A percentile compares a stretch with the other conserved stretches of the same genome.
phyloP scores from a whole-genome alignment of 2,113 vertebrate genomes.

The Uropsilus gracilis region DNA sequence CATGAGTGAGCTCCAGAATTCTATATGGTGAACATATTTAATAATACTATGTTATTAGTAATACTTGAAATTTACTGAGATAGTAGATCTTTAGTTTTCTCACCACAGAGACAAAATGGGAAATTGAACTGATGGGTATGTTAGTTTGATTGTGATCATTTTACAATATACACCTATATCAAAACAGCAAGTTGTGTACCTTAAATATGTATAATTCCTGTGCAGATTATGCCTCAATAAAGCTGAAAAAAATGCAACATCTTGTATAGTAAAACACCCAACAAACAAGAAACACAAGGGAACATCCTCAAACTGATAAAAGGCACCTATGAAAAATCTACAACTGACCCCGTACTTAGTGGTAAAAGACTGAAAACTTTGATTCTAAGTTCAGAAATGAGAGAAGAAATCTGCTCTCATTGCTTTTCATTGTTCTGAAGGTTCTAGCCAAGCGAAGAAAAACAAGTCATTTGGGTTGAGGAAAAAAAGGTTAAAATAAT shows the following conservation, averaged over 20 bases:
- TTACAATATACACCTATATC: background rate
- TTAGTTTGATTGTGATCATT: too few species aligned
- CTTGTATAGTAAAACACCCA: background rate
- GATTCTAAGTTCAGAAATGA: background rate
- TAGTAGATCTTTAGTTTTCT: background rate
- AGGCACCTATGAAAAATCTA: background rate
- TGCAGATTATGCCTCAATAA: background rate
- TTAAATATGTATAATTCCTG: background rate
- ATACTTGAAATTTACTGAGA: background rate
- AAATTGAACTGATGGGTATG: too few species aligned
- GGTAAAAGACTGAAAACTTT: background rate
- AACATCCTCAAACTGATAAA: background rate
- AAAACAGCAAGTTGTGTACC: background rate
- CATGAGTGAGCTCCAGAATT: background rate
- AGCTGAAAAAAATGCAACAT: background rate
- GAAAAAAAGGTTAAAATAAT: background rate
- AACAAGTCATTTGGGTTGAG: background rate
- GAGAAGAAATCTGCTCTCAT: background rate
- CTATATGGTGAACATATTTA: background rate
- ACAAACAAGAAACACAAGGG: background rate
- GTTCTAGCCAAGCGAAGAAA: background rate
- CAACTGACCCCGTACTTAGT: background rate
- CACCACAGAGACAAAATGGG: too few species aligned
- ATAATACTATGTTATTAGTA: background rate
- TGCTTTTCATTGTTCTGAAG: background rate